These are phyloP conservation scores for Daktulosphaira vitifoliae DNA, from an alignment of 1,140 invertebrate genomes.

Conservation along the genomic window DNA sequence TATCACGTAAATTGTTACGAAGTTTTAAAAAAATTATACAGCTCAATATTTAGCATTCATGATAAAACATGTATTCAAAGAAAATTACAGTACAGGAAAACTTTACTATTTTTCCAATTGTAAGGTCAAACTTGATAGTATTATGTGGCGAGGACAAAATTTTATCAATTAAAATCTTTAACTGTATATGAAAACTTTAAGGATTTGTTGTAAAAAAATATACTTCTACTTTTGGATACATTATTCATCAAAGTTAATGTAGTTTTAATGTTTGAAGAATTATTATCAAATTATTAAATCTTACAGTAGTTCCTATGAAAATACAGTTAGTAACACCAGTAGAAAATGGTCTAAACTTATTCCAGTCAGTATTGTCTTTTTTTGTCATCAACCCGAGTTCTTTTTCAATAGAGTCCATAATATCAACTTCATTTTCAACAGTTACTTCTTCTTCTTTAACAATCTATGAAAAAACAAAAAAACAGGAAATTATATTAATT, in stretches of 20 bases:
- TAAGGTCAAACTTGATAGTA: too few species aligned
- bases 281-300: neutral
- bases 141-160: too few species aligned
- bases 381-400: neutral
- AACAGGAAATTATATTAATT: too few species aligned
- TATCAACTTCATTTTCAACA: neutral
- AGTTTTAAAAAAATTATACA: neutral
- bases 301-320: slow-evolving; percentile 29
- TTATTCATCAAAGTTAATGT: slow-evolving; percentile 43
- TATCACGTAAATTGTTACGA: neutral
- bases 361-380: slow-evolving; percentile 19
- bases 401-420: slow-evolving; percentile 8
- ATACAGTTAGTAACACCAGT: slow-evolving; percentile 24
- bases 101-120: too few species aligned
- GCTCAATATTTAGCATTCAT: too few species aligned
- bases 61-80: too few species aligned
- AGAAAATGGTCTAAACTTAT: slow-evolving; percentile 9
- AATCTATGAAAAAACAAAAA: too few species aligned
- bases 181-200: too few species aligned
- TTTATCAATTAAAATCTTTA: too few species aligned
- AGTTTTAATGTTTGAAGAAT: slow-evolving; percentile 46
- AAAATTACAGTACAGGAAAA: too few species aligned
- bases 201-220: too few species aligned
- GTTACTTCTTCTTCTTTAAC: neutral
- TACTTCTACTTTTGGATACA: too few species aligned